Base-by-base conservation (phyloP, 1,140 invertebrate genomes). In the Meloidogyne exigua region DNA sequence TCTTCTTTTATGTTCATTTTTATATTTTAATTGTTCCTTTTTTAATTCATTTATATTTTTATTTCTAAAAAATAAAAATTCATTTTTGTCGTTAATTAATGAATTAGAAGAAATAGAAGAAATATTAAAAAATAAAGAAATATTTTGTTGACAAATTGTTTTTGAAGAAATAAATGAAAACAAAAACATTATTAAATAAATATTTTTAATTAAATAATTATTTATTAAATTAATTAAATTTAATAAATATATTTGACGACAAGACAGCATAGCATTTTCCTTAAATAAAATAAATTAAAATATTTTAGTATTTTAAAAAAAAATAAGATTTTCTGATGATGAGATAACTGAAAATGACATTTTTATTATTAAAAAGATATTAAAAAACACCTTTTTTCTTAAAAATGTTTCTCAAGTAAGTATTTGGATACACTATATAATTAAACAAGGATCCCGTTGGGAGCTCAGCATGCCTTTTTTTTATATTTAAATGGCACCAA, bases 391-490 rank as follows among this genome's bases (percentile, higher is more conserved):
- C 49, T 12, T 57, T 57, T 57, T 57, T 39, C 0, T 9, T 9
- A 39, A 39, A 32, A 32, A 3, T 32, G 2, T 49, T 49, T 57
- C 4, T 57, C n/a, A 7, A n/a, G 49, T 49, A 49, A 49, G 18
- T 49, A 15, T 57, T 57, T 12, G n/a, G n/a, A n/a, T n/a, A n/a
- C 10, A 57, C 2, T 57, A n/a, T 57, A n/a, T 57, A 57, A 57
- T 57, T 57, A 57, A 57, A 57, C 49, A 57, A n/a, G 49, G 49
- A 57, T 57, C 49, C 49, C 49, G 49, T 57, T 57, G 49, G 49
- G 49, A 57, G 49, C 49, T 57, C 49, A n/a, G 18, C n/a, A 57
- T 57, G 49, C 7, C 5, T n/a, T 57, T n/a, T 57, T n/a, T n/a
- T 57, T 32, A 32, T 32, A 57, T 18, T 57, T 57, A 57, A 57